Evolutionary conservation across 2,888 invertebrate species (phyloP).

Genomic region (Drosophila eohydei): DNA sequence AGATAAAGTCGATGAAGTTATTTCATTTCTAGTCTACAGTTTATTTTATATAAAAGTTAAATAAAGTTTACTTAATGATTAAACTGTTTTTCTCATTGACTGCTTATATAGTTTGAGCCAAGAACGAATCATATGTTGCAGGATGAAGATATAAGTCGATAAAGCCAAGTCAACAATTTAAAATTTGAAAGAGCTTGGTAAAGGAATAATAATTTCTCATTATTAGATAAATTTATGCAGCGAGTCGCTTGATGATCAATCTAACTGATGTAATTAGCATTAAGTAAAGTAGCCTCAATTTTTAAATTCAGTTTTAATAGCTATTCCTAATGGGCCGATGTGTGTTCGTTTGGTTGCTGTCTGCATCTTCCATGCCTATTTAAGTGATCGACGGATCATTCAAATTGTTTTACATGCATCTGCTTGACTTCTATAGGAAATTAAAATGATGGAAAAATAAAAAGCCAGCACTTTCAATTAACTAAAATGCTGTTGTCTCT

Average conservation of each 20-base stretch:
- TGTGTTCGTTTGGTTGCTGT: neutral
- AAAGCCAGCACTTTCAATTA: constrained; percentile 65
- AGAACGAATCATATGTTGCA: neutral
- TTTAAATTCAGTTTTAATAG: neutral
- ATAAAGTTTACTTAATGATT: no score
- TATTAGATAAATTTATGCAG: no score
- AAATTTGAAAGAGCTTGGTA: no score
- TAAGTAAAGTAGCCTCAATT: neutral
- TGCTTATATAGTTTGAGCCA: no score
- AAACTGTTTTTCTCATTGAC: no score
- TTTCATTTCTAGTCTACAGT: no score
- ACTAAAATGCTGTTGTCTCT: constrained; percentile 67
- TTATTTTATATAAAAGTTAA: no score
- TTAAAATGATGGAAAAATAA: constrained; percentile 55
- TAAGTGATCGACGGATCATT: constrained; percentile 49
- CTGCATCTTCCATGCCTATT: neutral
- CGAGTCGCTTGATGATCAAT: neutral
- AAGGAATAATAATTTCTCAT: no score
- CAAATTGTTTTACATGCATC: constrained; percentile 34
- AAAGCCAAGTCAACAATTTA: no score
- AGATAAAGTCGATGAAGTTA: neutral
- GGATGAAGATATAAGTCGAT: neutral
- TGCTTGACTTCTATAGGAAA: constrained; percentile 53
- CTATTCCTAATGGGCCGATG: constrained; percentile 9
- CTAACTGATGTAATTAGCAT: neutral